A percentile compares a stretch with the other conserved stretches of the same genome.
Evolutionary conservation across 1,140 invertebrate genomes (phyloP).

Genomic region (Stegodyphus dumicola): DNA sequence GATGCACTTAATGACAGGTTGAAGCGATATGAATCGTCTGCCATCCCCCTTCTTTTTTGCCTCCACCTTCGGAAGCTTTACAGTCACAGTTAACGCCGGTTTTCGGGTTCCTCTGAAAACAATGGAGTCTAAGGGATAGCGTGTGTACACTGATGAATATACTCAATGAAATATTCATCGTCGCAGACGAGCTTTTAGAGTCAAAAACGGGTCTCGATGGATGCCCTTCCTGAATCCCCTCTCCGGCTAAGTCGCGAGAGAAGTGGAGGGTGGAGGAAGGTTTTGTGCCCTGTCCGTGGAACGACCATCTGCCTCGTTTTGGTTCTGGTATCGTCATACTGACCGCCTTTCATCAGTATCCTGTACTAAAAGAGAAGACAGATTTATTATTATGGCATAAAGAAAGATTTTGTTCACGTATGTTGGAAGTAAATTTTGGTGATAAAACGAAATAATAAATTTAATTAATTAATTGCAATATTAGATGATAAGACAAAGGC

Average conservation of each 20-base stretch:
- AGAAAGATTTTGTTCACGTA: no score
- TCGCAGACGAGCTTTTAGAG: conserved; percentile 38
- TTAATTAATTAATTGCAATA: no score
- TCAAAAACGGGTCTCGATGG: conserved; percentile 24
- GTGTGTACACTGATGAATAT: conserved; percentile 54
- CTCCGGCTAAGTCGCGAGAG: conserved; percentile 13
- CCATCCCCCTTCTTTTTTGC: no score
- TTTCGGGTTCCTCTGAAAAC: conserved; percentile 19
- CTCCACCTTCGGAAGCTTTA: not conserved
- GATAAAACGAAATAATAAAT: no score
- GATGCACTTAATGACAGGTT: conserved; percentile 58
- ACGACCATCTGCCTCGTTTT: conserved; percentile 16
- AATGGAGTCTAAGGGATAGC: conserved; percentile 32
- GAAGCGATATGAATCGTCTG: conserved; percentile 44
- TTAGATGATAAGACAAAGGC: no score
- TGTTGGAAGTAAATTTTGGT: no score
- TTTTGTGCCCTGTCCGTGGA: no score
- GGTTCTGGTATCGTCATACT: conserved; percentile 26
- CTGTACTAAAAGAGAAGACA: not conserved
- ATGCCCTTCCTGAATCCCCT: not conserved
- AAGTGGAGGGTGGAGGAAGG: no score
- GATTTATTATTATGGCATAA: not conserved
- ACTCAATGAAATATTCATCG: conserved; percentile 59
- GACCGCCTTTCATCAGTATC: not conserved
- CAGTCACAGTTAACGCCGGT: not conserved